Evolutionary conservation across 2,797 vertebrate genomes (phyloP).

Genomic region (Sebastes matsubarae): DNA sequence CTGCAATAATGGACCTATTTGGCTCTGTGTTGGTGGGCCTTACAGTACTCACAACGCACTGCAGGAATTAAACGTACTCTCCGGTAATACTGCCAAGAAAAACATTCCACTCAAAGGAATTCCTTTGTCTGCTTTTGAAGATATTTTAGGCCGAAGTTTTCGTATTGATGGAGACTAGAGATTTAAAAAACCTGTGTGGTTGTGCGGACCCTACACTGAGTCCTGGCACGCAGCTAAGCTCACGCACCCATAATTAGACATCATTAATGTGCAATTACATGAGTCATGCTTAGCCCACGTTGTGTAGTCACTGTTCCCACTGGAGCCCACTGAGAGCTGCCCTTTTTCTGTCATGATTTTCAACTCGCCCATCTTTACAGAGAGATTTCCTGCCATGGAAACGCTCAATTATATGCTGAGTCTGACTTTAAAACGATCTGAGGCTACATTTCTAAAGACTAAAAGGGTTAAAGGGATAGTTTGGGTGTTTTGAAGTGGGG

Average conservation of each 20-base stretch:
- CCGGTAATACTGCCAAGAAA: neutral
- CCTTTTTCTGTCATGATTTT: constrained; percentile 9
- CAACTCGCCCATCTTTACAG: neutral
- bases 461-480: neutral
- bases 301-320: constrained; percentile 11
- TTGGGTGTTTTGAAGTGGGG: too few relatives aligned
- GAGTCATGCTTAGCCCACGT: constrained; percentile 64
- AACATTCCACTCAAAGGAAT: neutral
- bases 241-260: constrained; percentile 53
- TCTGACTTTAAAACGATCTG: neutral
- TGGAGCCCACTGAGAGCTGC: constrained; percentile 10
- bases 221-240: constrained; percentile 27
- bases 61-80: neutral
- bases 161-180: constrained; percentile 12
- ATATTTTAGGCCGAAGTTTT: constrained; percentile 5
- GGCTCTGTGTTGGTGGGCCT: neutral
- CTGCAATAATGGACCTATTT: neutral
- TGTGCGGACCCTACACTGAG: constrained; percentile 24
- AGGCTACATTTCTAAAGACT: neutral
- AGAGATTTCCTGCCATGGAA: neutral
- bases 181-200: constrained; percentile 27
- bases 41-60: neutral
- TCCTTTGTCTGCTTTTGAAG: neutral
- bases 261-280: constrained; percentile 75
- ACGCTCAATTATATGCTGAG: neutral